phyloP scores from a whole-genome alignment of 2,888 invertebrate genomes.

The Leptura quadrifasciata region DNA sequence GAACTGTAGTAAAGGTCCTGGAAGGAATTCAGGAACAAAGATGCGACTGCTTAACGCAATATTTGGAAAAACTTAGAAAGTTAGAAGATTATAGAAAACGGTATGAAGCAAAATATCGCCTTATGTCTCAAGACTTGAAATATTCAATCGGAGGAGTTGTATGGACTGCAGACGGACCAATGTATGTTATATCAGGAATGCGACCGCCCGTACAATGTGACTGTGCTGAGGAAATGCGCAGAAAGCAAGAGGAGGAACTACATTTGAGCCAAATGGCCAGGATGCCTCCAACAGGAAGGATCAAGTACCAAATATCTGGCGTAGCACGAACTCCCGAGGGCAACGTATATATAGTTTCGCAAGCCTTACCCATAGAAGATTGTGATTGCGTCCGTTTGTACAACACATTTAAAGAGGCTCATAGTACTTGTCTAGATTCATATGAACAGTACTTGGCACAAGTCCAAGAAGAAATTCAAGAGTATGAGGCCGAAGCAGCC shows the following conservation, averaged over 20 bases:
- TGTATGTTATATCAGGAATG: conserved; percentile 60
- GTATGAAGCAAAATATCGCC: conserved; percentile 50
- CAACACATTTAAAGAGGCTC: conserved; percentile 62
- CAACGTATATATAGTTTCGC: conserved; percentile 66
- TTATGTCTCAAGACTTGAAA: conserved; percentile 57
- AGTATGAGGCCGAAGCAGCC: conserved; percentile 31
- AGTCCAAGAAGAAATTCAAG: conserved; percentile 44
- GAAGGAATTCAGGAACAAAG: conserved; percentile 54
- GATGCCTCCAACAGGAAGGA: conserved; percentile 64
- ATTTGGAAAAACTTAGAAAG: conserved; percentile 53
- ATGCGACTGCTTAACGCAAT: conserved; percentile 57
- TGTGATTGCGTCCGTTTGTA: conserved; percentile 68
- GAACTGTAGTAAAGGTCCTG: conserved; percentile 49
- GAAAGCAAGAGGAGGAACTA: conserved; percentile 59
- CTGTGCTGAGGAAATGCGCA: conserved; percentile 54
- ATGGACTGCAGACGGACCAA: conserved; percentile 58
- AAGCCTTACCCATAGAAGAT: conserved; percentile 60
- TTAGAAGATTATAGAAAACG: conserved; percentile 58
- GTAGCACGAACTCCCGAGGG: conserved; percentile 66
- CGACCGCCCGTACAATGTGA: conserved; percentile 59
- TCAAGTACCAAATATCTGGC: conserved; percentile 66
- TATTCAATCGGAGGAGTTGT: conserved; percentile 60
- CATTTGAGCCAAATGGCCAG: conserved; percentile 56
- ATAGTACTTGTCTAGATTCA: conserved; percentile 62
- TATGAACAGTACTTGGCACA: conserved; percentile 49